phyloP scores from a whole-genome alignment of 2,113 vertebrate species.

The Noctilio leporinus region DNA sequence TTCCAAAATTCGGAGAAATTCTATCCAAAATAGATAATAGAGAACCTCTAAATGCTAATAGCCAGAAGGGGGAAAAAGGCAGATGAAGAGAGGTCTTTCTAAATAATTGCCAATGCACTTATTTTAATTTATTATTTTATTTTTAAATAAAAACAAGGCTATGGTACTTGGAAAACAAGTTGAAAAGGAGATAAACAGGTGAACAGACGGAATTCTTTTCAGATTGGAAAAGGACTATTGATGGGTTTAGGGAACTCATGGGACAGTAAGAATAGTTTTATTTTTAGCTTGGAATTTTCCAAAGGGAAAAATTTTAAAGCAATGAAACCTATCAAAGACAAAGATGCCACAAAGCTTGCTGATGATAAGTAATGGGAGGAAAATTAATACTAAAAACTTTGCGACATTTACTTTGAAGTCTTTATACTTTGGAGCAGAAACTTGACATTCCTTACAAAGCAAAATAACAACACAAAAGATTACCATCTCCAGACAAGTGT shows the following conservation, averaged over 20 bases:
- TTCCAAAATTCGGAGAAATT: slow-evolving; percentile 18
- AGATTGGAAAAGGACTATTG: not conserved
- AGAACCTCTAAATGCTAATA: not conserved
- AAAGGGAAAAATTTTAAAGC: not conserved
- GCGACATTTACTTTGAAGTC: not conserved
- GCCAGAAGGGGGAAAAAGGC: not conserved
- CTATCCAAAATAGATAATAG: not conserved
- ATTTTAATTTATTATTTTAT: not conserved
- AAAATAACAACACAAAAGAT: not conserved
- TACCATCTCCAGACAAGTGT: not conserved
- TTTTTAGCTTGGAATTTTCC: not conserved
- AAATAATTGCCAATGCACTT: not conserved
- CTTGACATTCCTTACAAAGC: not conserved
- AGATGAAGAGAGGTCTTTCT: not conserved
- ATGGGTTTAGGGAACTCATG: not conserved
- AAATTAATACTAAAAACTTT: not conserved
- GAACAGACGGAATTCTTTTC: not conserved
- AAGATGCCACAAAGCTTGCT: not conserved
- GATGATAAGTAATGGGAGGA: not conserved
- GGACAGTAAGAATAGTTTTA: not conserved
- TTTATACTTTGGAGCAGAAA: not conserved
- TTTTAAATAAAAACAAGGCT: not conserved
- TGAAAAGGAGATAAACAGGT: not conserved
- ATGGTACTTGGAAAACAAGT: not conserved
- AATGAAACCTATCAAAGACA: not conserved